phyloP scores from a whole-genome alignment of 1,140 invertebrate genomes.

The Saxidomus purpurata region DNA sequence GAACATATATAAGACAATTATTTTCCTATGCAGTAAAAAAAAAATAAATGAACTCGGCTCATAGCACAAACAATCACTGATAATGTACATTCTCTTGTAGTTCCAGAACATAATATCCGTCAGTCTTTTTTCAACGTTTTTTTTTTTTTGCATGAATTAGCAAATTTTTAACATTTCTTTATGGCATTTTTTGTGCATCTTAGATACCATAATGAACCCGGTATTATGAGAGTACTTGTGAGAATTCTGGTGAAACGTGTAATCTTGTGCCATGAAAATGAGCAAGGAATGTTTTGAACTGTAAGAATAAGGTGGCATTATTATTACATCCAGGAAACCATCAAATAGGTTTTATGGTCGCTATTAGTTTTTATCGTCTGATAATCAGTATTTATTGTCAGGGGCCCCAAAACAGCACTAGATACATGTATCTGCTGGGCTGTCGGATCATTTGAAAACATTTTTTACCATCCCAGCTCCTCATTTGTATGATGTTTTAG shows the following conservation, averaged over 20 bases:
- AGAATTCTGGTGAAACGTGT: background rate
- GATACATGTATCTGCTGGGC: background rate
- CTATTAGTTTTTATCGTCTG: constrained; percentile 13
- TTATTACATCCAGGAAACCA: constrained; percentile 9
- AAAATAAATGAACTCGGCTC: background rate
- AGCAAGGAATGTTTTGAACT: background rate
- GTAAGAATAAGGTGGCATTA: constrained; percentile 10
- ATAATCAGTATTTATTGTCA: constrained; percentile 43
- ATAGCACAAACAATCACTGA: too few relatives aligned
- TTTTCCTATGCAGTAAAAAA: background rate
- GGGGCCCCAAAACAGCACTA: background rate
- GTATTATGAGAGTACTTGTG: background rate
- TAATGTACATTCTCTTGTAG: background rate
- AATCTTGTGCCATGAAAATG: constrained; percentile 7
- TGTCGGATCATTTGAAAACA: background rate
- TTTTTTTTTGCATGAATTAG: background rate
- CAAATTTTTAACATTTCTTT: background rate
- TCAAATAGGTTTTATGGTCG: constrained; percentile 14
- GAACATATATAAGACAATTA: background rate
- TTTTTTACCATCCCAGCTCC: too few relatives aligned
- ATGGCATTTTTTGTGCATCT: background rate
- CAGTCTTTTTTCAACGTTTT: background rate
- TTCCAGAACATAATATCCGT: too few relatives aligned
- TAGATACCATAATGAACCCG: background rate
- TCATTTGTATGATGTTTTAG: too few relatives aligned